phyloP scores from a whole-genome alignment of 2,888 invertebrate species.

The Drosophila quinaria region DNA sequence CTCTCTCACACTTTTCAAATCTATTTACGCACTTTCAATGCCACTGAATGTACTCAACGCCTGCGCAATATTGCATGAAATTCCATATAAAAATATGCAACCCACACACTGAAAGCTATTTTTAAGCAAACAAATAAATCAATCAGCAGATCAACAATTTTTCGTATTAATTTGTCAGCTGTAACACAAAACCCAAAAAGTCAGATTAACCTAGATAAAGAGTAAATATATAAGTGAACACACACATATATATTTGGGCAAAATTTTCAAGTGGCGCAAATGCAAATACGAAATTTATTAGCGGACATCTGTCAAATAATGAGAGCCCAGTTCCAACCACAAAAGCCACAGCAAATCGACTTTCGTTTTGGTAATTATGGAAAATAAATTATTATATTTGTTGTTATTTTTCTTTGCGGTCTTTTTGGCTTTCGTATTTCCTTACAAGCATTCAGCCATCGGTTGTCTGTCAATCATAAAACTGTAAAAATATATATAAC shows the following conservation, averaged over 20 bases:
- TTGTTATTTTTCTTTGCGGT: slow-evolving; percentile 35
- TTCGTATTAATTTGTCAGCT: slow-evolving; percentile 46
- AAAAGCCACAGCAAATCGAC: slow-evolving; percentile 46
- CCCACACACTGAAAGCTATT: slow-evolving; percentile 59
- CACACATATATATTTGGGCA: slow-evolving; percentile 1
- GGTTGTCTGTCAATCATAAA: slow-evolving; percentile 10
- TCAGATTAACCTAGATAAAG: slow-evolving; percentile 72
- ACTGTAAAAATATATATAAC: slow-evolving; percentile 28
- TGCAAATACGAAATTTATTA: slow-evolving; percentile 37
- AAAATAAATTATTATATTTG: slow-evolving; percentile 27
- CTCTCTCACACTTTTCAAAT: slow-evolving; percentile 12
- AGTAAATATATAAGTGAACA: slow-evolving; percentile 11
- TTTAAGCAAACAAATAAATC: slow-evolving; percentile 64
- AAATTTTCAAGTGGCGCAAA: slow-evolving; percentile 44
- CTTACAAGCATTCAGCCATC: slow-evolving; percentile 2
- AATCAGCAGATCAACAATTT: slow-evolving; percentile 33
- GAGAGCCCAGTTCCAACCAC: slow-evolving; percentile 26
- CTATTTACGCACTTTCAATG: slow-evolving; percentile 60
- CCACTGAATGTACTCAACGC: slow-evolving; percentile 47
- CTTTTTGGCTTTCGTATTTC: slow-evolving; percentile 28
- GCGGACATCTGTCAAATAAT: slow-evolving; percentile 14
- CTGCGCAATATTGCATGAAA: slow-evolving; percentile 48
- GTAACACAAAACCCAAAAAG: slow-evolving; percentile 65
- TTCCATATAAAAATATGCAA: slow-evolving; percentile 41
- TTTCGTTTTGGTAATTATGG: slow-evolving; percentile 56